A percentile compares a stretch with the other conserved stretches of the same genome.
These are phyloP conservation scores for Lutraria lutraria DNA, from an alignment of 2,888 invertebrate species.

Conservation along the genomic window DNA sequence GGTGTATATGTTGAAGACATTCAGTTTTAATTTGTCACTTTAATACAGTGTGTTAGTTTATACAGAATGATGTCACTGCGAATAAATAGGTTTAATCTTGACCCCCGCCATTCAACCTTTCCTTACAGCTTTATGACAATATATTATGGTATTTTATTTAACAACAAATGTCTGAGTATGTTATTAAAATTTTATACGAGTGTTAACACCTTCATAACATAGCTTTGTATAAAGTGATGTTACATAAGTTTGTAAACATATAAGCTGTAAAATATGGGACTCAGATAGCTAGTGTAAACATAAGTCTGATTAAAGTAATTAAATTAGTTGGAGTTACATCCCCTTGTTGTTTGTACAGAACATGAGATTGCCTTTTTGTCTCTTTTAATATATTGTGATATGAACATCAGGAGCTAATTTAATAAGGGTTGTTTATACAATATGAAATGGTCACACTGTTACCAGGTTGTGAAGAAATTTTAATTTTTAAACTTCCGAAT, in stretches of 20 bases:
- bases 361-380: too few relatives aligned
- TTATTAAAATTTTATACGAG: conserved; percentile 34
- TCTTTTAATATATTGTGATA: too few relatives aligned
- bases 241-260: background rate
- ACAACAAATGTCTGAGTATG: conserved; percentile 9
- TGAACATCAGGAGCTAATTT: too few relatives aligned
- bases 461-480: too few relatives aligned
- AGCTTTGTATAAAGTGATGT: background rate
- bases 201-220: conserved; percentile 24
- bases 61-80: background rate
- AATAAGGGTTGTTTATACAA: too few relatives aligned
- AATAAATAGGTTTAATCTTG: background rate
- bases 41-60: background rate
- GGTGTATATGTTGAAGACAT: too few relatives aligned
- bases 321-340: background rate
- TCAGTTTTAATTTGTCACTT: too few relatives aligned
- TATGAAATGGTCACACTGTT: too few relatives aligned
- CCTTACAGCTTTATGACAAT: background rate
- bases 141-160: background rate
- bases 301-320: background rate
- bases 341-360: background rate
- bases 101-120: background rate
- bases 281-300: conserved; percentile 13
- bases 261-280: conserved; percentile 1
- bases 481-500: too few relatives aligned